phyloP scores from a whole-genome alignment of 2,797 vertebrate species.

The Phataginus tricuspis region DNA sequence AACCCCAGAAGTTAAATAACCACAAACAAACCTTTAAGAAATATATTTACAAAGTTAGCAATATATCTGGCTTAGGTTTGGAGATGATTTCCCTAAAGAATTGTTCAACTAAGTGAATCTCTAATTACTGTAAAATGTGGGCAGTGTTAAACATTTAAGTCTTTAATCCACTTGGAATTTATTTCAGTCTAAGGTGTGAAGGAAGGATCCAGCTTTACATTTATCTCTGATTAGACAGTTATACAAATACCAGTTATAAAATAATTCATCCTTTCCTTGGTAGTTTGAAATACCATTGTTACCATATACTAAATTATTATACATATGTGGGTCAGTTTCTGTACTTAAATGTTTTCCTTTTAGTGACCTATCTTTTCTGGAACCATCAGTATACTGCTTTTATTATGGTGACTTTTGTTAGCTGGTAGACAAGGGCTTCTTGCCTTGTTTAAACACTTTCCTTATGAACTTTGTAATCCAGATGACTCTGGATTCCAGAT shows the following conservation, averaged over 20 bases:
- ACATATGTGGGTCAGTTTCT: not conserved
- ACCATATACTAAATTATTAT: not conserved
- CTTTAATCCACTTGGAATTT: conserved; percentile 8
- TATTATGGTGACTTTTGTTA: not conserved
- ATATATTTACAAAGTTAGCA: not conserved
- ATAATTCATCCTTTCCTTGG: not conserved
- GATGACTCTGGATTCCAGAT: not conserved
- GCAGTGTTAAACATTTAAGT: not conserved
- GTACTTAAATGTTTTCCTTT: conserved; percentile 12
- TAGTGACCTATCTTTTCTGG: not conserved
- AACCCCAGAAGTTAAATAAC: not conserved
- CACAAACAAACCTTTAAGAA: conserved; percentile 9
- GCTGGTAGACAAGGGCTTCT: not conserved
- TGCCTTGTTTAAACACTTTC: not conserved
- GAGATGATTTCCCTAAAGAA: not conserved
- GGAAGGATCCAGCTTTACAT: not conserved
- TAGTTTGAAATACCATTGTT: not conserved
- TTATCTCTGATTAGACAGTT: not conserved
- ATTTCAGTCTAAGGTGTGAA: not conserved
- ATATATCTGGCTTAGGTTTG: not conserved
- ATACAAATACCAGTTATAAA: not conserved
- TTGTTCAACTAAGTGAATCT: not conserved
- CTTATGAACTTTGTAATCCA: conserved; percentile 3
- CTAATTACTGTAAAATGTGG: not conserved
- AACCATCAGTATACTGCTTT: not conserved